Evolutionary conservation across 2,888 invertebrate genomes (phyloP).

Genomic region (Sipha maydis): DNA sequence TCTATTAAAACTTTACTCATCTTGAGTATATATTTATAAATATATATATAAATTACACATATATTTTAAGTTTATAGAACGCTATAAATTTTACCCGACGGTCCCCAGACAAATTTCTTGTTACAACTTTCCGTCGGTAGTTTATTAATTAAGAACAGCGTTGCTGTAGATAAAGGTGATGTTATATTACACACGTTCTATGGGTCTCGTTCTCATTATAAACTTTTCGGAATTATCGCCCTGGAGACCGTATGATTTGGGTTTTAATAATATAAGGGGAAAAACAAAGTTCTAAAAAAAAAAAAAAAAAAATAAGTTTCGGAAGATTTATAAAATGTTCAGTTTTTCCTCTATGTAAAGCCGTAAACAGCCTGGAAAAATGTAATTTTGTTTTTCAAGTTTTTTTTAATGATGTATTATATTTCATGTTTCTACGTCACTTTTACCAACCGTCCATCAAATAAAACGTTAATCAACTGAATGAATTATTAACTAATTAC

Average conservation of each 20-base stretch:
- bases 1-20: conserved; percentile 36
- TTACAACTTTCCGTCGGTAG: conserved; percentile 59
- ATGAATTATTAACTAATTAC: not conserved
- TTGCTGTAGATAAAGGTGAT: conserved; percentile 53
- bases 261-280: conserved; percentile 46
- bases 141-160: conserved; percentile 60
- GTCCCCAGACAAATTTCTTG: conserved; percentile 59
- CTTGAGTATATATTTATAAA: not conserved
- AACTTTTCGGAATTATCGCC: conserved; percentile 60
- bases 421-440: conserved; percentile 7
- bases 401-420: not conserved
- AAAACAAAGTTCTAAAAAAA: conserved; percentile 44
- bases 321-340: conserved; percentile 51
- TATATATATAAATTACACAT: conserved; percentile 2
- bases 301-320: conserved; percentile 36
- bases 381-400: conserved; percentile 33
- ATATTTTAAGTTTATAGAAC: not conserved
- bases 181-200: conserved; percentile 57
- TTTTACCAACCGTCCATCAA: not conserved
- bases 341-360: conserved; percentile 22
- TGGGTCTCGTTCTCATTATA: conserved; percentile 57
- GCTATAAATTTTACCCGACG: conserved; percentile 52
- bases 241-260: conserved; percentile 54
- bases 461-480: not conserved
- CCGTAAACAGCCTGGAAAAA: conserved; percentile 20